Base-by-base conservation (phyloP, 1,140 invertebrate genomes). In the Bombus fervidus region DNA sequence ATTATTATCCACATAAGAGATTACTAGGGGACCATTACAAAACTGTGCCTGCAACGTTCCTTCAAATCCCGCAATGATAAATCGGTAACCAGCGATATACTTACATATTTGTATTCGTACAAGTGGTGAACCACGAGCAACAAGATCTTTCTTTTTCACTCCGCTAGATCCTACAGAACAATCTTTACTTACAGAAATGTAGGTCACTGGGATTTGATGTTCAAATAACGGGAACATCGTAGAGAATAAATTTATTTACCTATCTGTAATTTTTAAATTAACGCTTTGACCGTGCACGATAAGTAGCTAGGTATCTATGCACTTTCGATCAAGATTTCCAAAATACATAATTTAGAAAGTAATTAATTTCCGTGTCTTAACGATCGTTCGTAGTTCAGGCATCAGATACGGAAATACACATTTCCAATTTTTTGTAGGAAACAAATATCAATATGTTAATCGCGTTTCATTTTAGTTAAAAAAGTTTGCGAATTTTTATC, bases 1-100 rank as follows among this genome's bases (percentile, higher is more conserved):
- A 87, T 91, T 91, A 90, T 90, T 90, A 90, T 90, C 80, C 83
- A 78, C 86, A 66, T 90, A 81, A 86, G 89, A 90, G 89, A 90
- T 90, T 90, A 90, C 81, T 74, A 66, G 86, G 76, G 80, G 86
- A 43, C 81, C 83, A 87, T 89, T 85, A 85, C 71, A 80, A 90
- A 90, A 90, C 53, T 90, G 75, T 71, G 43, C 84, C 85, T 68
- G 71, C 75, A 78, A 88, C 82, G 75, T 81, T 83, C 76, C 66
- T 62, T 78, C 68, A 84, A 90, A 91, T 81, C 89, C 89, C 68
- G 59, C 53, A 57, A 74, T 88, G 89, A 88, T 88, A 87, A 88
- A 90, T 90, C 80, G 76, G 77, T 64, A 57, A 86, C 39, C 64
- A 74, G 37, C 87, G 34, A 47, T 81, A 39, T 68, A 53, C 37